These are phyloP conservation scores for Macropodus opercularis DNA, from an alignment of 2,797 vertebrate genomes.

Conservation along the genomic window DNA sequence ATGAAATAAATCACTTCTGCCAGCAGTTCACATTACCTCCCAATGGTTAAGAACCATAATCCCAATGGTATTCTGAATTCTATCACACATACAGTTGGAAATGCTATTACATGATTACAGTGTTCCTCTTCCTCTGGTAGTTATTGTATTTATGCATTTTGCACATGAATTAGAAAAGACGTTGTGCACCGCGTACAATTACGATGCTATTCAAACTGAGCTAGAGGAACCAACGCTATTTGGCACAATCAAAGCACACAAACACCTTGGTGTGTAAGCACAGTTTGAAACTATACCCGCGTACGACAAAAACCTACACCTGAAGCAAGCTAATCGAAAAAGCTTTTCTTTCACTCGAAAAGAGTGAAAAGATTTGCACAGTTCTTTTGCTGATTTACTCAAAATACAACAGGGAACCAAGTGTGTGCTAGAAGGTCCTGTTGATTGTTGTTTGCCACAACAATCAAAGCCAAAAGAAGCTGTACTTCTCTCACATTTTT, in stretches of 20 bases:
- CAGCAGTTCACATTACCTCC: conserved; percentile 81
- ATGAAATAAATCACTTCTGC: conserved; percentile 81
- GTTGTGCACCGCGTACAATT: conserved; percentile 76
- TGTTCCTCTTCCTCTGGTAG: conserved; percentile 65
- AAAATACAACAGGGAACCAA: conserved; percentile 7
- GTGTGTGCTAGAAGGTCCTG: conserved; percentile 24
- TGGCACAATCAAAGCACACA: conserved; percentile 58
- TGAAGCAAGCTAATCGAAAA: conserved; percentile 42
- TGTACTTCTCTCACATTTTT: conserved; percentile 12
- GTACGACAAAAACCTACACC: conserved; percentile 56
- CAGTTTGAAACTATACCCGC: conserved; percentile 64
- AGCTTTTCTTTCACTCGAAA: conserved; percentile 42
- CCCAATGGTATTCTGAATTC: conserved; percentile 78
- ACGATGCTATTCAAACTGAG: conserved; percentile 72
- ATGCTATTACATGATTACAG: conserved; percentile 83
- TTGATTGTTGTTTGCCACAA: no score
- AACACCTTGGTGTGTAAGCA: conserved; percentile 62
- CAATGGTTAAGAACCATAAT: conserved; percentile 79
- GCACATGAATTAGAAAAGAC: conserved; percentile 81
- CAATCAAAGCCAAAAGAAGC: conserved; percentile 16
- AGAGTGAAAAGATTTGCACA: conserved; percentile 22
- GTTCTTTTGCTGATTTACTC: conserved; percentile 27
- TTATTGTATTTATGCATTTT: conserved; percentile 84
- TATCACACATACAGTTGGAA: conserved; percentile 77
- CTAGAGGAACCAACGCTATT: conserved; percentile 62